Base-by-base conservation (phyloP, 2,888 invertebrate genomes). In the Coleophora flavipennella region DNA sequence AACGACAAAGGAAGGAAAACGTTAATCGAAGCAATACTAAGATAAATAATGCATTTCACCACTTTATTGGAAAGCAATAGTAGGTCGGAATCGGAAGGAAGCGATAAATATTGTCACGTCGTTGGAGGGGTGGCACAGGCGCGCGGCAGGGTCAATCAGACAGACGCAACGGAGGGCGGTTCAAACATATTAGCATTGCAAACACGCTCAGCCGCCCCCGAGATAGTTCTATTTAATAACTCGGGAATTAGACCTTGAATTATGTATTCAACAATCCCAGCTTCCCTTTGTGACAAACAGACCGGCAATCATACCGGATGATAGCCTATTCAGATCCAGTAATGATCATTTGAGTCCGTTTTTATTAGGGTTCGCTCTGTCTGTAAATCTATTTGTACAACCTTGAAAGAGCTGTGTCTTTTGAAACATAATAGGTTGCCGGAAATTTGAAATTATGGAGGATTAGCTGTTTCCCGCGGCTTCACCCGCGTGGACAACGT, bases 121-220 rank as follows among this genome's bases (percentile, higher is more conserved):
- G 46, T 44, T 44, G 47, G 41, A 40, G 36, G 41, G 20, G 20
- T 20, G 20, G 20, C 33, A 28, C 31, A 13, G 28, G 40, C 40
- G 40, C 45, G 46, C 41, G 44, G 42, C 41, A n/a, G 49, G 51
- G 52, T 49, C 52, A 52, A 51, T 51, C 51, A 48, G 48, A 54
- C 46, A 38, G n/a, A n/a, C n/a, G 50, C 45, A 50, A 50, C 49
- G 55, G 48, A 44, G 41, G 44, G 29, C 44, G 42, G 10, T 7
- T 29, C 29, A 10, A 7, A 7, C 45, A 31, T 45, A 57, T 59
- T 55, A 54, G 57, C 50, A 57, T 52, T 57, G 54, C 54, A 55
- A 55, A 59, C 33, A 14, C 57, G 43, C 28, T 41, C 42, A 35
- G 42, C 41, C 43, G 10, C 31, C 49, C 39, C 40, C 45, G 32